Base-by-base conservation (phyloP, 2,797 vertebrate genomes). In the Myotis myotis region DNA sequence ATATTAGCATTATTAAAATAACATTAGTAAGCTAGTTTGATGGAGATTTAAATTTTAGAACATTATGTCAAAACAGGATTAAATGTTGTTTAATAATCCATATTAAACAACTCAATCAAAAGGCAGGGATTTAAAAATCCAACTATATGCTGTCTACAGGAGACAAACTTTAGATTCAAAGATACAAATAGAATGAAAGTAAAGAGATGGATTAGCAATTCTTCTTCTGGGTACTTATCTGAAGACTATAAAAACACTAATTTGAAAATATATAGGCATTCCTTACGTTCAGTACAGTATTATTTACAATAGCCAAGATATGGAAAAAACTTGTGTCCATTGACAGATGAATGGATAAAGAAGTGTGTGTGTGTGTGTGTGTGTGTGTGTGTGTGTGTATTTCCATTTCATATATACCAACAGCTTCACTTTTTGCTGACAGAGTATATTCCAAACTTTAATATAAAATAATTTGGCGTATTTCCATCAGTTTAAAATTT, bases 1-100 rank as follows among this genome's bases (percentile, higher is more conserved):
- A 89, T 76, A 79, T 66, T 33, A 94, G 60, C 23, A 92, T 82
- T 88, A 86, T 89, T 79, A 91, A 95, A 94, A 79, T 91, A 55
- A 60, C 20, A 88, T 60, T 62, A 64, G 55, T 23, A 95, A 70
- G 38, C 55, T 76, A 78, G 20, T 89, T 83, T 51, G 74, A 81
- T 89, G 53, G 93, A 90, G 82, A 82, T 55, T 93, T 89, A 71
- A 70, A 83, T 79, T 95, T 86, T 28, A 89, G 78, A 89, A 82
- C 84, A 84, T 84, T 91, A 20, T 85, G 75, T 76, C 44, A 71
- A 93, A 83, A 57, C 15, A 74, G 90, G 53, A 57, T 75, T 95
- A 85, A 66, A 41, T 33, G 28, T 64, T 62, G 28, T 62, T 64
- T 64, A 64, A 64, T 64, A n/a, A 64, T 64, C 30, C 30, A 64